These are phyloP conservation scores for Machimus atricapillus DNA, from an alignment of 2,888 invertebrate species.

Conservation along the genomic window DNA sequence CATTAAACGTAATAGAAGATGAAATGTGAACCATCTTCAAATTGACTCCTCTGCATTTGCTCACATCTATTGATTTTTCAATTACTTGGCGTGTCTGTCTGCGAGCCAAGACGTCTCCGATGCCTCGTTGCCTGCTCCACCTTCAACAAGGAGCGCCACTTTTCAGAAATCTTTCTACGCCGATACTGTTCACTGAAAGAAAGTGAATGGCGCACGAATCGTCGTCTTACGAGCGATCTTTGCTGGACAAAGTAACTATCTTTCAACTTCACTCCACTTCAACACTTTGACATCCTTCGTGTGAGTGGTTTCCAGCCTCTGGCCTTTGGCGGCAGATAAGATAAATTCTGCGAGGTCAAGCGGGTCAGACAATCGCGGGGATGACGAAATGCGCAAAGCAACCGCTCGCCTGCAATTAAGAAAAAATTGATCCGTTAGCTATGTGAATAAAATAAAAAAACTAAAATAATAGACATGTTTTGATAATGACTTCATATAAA, in stretches of 20 bases:
- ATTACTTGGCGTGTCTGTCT: not conserved
- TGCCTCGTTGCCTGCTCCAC: not conserved
- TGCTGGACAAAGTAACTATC: not conserved
- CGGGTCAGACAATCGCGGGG: not conserved
- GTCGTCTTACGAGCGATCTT: not conserved
- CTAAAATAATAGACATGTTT: not conserved
- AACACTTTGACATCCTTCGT: not conserved
- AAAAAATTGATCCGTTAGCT: not conserved
- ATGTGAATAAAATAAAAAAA: not conserved
- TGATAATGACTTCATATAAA: no score
- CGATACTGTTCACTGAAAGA: not conserved
- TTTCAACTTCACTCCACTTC: not conserved
- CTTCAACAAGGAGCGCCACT: not conserved
- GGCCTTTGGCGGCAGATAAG: not conserved
- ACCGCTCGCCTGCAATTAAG: not conserved
- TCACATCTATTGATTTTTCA: constrained; percentile 24
- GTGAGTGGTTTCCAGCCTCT: not conserved
- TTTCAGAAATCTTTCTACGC: not conserved
- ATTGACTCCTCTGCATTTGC: constrained; percentile 20
- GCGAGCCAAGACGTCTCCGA: not conserved
- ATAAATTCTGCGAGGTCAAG: not conserved
- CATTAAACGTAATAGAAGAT: not conserved
- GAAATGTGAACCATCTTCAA: not conserved
- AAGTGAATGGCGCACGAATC: not conserved
- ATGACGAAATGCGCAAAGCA: not conserved